Evolutionary conservation across 1,140 invertebrate genomes (phyloP), one percentile per base, ranked within the genome.

Genomic region (Drosophila tropicalis): DNA sequence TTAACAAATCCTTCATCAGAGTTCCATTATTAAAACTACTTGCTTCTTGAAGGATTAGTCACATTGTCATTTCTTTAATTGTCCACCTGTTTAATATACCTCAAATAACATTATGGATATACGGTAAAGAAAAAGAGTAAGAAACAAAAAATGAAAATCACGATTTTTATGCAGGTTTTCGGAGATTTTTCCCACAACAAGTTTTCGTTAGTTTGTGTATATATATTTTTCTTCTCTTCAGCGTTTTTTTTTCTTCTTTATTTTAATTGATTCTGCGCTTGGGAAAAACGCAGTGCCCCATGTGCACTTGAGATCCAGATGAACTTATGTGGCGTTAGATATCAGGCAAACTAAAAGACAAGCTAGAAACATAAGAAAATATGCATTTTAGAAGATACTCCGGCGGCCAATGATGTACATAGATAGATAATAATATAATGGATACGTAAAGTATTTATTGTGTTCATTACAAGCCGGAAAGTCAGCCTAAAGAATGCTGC

Each of bases 241-340:
- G 6, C 6, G 34, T 22, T 51, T 62, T 22, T 60, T 86, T 79
- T 67, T 25, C 4, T 47, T 64, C 56, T 84, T 67, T 55, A 61
- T 77, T 78, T 89, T 89, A 89, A 87, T 89, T 89, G 80, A 87
- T 87, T 89, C 66, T 67, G 70, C 67, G 70, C 76, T 74, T 87
- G 83, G 83, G 84, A 89, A 86, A 86, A 79, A 80, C 56, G 41
- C 66, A 79, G 67, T 44, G 75, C 75, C 47, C 69, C 69, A 67
- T 68, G 69, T 86, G 82, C 84, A 86, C 83, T 86, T 89, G 83
- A 84, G 80, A 84, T 87, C 80, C 80, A 87, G 83, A 87, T 87
- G 84, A 84, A 87, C 84, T 89, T 89, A 87, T 78, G 80, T 61
- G 58, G 41, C 76, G 62, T 83, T 76, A 76, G 83, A 86, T 86